Conservation (phyloP, 2,888 invertebrate species). For the Lasioglossum villosulum region DNA sequence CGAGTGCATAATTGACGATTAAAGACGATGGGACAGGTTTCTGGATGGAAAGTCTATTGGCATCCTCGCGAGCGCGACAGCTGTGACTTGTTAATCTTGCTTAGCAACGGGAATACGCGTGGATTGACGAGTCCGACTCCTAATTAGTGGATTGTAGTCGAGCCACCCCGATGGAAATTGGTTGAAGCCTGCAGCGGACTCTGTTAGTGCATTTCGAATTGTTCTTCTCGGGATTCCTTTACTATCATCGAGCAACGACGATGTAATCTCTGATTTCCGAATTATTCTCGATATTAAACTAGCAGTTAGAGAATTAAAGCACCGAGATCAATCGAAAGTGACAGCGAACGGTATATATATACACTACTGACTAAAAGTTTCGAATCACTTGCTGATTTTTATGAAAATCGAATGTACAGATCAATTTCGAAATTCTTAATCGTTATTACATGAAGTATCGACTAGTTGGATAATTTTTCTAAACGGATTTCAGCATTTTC, state of each 20-base stretch:
- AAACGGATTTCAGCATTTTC: no score
- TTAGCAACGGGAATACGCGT: slow-evolving; percentile 54
- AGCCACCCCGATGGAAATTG: neutral
- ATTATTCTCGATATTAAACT: neutral
- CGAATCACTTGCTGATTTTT: no score
- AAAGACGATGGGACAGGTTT: slow-evolving; percentile 3
- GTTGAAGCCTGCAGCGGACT: neutral
- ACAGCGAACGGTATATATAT: neutral
- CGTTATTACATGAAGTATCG: no score
- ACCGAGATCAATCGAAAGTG: neutral
- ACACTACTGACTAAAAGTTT: no score
- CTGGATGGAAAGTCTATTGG: slow-evolving; percentile 1
- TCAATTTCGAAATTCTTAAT: no score
- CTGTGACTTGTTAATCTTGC: slow-evolving; percentile 56
- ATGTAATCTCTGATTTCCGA: neutral
- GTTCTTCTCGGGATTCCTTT: neutral
- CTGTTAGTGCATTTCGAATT: neutral
- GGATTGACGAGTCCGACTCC: slow-evolving; percentile 34
- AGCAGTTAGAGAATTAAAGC: neutral
- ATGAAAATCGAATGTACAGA: no score
- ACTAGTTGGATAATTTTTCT: no score
- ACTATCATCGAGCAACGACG: neutral
- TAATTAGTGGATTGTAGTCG: neutral
- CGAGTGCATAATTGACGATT: slow-evolving; percentile 3
- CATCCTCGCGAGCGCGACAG: slow-evolving; percentile 27